A percentile compares a stretch with the other conserved stretches of the same genome.
Conservation (phyloP, 1,140 invertebrate species). For the Temnothorax nylanderi region DNA sequence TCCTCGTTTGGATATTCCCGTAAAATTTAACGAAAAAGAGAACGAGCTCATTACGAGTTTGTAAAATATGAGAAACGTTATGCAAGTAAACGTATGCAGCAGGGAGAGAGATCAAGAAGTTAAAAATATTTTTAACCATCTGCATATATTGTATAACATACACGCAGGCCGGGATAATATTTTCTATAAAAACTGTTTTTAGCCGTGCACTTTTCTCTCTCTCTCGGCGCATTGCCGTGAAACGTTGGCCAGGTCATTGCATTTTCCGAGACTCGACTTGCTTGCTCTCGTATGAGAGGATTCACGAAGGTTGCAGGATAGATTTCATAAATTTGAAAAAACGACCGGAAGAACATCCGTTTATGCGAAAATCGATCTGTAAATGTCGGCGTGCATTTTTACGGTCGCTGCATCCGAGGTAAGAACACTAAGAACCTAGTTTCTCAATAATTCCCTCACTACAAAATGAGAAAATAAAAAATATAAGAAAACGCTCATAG, state of each 20-base stretch:
- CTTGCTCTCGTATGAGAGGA: background rate
- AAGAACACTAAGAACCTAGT: background rate
- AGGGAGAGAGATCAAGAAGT: background rate
- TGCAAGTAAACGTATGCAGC: background rate
- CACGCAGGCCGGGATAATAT: background rate
- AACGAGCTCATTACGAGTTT: background rate
- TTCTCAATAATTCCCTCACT: constrained; percentile 2
- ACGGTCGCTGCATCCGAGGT: background rate
- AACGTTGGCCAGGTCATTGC: background rate
- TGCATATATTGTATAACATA: no score
- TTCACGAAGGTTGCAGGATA: background rate
- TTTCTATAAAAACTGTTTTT: background rate
- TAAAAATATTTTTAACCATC: background rate
- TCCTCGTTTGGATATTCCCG: background rate
- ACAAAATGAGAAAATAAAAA: background rate
- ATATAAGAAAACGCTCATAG: background rate
- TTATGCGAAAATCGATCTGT: constrained; percentile 22
- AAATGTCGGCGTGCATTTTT: background rate
- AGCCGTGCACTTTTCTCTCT: background rate
- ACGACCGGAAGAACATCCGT: background rate
- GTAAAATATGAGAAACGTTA: background rate
- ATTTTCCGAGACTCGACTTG: background rate
- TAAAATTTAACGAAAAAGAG: background rate
- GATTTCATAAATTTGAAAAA: background rate
- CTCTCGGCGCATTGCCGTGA: background rate